These are phyloP conservation scores for Calonectris borealis DNA, from an alignment of 2,113 vertebrate genomes.

Conservation along the genomic window DNA sequence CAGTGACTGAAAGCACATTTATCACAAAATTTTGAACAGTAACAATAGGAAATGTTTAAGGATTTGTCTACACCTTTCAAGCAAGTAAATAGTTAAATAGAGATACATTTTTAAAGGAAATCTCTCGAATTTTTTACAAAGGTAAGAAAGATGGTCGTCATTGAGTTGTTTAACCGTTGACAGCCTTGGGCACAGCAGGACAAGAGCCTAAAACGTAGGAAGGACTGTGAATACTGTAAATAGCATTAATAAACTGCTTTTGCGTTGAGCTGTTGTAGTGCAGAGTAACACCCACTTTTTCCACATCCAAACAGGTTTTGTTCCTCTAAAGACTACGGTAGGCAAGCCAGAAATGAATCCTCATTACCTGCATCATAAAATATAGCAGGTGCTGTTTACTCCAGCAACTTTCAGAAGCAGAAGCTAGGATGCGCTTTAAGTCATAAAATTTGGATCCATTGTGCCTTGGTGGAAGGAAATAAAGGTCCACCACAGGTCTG, in stretches of 20 bases:
- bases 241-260: background rate
- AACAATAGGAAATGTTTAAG: background rate
- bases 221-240: background rate
- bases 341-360: background rate
- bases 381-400: background rate
- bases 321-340: background rate
- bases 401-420: background rate
- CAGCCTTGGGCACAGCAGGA: background rate
- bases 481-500: background rate
- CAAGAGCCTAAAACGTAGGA: background rate
- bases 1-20: conserved; percentile 48
- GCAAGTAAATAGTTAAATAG: background rate
- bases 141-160: background rate
- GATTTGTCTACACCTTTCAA: background rate
- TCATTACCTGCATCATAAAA: background rate
- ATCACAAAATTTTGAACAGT: background rate
- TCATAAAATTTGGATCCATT: background rate
- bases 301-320: background rate
- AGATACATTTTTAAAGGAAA: background rate
- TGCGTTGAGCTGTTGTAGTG: background rate
- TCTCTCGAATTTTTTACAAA: background rate
- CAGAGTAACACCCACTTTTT: background rate
- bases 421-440: background rate
- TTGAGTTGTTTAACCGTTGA: background rate
- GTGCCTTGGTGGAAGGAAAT: background rate